phyloP scores from a whole-genome alignment of 2,113 vertebrate genomes.

The Fulmarus glacialis region DNA sequence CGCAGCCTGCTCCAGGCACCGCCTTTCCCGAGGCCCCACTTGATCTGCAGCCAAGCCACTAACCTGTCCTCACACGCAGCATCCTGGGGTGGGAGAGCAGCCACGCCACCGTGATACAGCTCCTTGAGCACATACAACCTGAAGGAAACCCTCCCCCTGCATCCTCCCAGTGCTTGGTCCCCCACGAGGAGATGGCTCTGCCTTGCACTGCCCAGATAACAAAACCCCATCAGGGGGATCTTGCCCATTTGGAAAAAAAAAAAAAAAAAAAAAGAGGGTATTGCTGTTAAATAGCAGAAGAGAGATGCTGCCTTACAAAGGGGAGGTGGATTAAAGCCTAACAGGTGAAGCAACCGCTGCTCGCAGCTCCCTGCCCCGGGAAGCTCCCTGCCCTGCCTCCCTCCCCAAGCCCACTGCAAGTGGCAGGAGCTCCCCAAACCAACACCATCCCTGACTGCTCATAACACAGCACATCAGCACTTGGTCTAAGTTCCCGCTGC shows the following conservation, averaged over 20 bases:
- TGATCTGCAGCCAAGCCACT: background rate
- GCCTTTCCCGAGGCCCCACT: fast-evolving
- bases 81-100: background rate
- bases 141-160: background rate
- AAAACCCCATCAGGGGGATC: background rate
- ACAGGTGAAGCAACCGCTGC: background rate
- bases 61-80: background rate
- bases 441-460: background rate
- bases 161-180: background rate
- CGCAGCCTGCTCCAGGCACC: background rate
- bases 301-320: background rate
- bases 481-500: background rate
- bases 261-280: background rate
- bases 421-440: background rate
- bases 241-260: background rate
- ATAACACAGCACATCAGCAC: background rate
- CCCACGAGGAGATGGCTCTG: background rate
- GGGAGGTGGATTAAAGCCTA: background rate
- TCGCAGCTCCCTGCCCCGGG: background rate
- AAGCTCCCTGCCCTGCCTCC: background rate
- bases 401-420: background rate
- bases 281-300: background rate
- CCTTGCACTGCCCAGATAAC: background rate
- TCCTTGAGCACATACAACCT: fast-evolving
- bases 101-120: background rate